Evolutionary conservation across 2,797 vertebrate genomes (phyloP).

Genomic region (Synaphobranchus kaupii): DNA sequence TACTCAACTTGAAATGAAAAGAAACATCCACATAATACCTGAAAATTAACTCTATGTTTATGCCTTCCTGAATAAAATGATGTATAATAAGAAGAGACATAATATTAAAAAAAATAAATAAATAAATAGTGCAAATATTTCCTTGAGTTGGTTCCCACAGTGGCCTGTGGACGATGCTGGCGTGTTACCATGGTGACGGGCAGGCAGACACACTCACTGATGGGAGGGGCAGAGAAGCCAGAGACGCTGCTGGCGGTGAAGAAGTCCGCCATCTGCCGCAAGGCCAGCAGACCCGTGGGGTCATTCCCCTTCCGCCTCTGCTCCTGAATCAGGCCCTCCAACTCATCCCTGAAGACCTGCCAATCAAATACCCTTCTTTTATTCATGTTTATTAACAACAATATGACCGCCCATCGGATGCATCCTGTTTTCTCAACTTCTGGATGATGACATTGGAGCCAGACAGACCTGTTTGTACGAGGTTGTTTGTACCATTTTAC

Average conservation of each 20-base stretch:
- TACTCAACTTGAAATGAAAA: background rate
- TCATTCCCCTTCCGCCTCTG: slow-evolving; percentile 91
- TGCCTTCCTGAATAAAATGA: background rate
- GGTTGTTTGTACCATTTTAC: too few species aligned
- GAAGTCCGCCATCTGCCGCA: slow-evolving; percentile 93
- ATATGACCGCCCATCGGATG: too few species aligned
- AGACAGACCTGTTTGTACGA: too few species aligned
- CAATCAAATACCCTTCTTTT: slow-evolving; percentile 45
- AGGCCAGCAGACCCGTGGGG: slow-evolving; percentile 84
- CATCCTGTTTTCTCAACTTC: too few species aligned
- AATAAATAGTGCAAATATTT: background rate
- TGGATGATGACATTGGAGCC: too few species aligned
- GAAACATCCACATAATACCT: background rate
- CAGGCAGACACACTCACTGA: slow-evolving; percentile 80
- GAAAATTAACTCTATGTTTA: background rate
- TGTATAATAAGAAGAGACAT: background rate
- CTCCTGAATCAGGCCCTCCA: slow-evolving; percentile 92
- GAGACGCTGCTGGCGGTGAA: slow-evolving; percentile 84
- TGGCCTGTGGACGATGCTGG: background rate
- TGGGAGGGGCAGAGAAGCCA: slow-evolving; percentile 80
- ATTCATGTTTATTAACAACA: background rate
- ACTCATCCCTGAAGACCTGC: slow-evolving; percentile 94
- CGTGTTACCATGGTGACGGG: background rate
- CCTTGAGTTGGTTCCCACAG: background rate
- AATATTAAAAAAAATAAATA: background rate